Base-by-base conservation (phyloP, 2,888 invertebrate species). In the Hylaea fasciaria region DNA sequence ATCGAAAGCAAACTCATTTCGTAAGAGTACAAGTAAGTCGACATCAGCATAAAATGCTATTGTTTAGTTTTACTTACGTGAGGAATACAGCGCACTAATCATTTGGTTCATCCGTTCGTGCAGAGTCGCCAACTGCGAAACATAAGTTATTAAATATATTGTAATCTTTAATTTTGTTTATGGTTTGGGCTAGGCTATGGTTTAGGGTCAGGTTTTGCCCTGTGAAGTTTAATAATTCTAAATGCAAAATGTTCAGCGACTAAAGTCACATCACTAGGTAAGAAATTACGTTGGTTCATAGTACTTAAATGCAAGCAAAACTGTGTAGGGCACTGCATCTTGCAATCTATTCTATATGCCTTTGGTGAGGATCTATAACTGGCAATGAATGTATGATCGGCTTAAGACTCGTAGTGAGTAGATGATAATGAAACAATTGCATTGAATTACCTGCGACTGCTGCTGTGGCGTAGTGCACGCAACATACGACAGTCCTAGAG, bases 31-130 rank as follows among this genome's bases (percentile, higher is more conserved):
- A 16, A 51, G 43, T 35, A 44, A 17, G 52, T 29, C n/a, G 17
- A 51, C 4, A 55, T 46, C 47, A 60, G 35, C 45, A 16, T n/a
- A 1, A 22, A 22, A 12, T n/a, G 14, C 40, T 40, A 29, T 29
- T 22, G 45, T 37, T 40, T 53, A 53, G 57, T 43, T 55, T 53
- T 56, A 78, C 91, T 91, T 86, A 91, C 91, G 83, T 76, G 89
- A 86, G 14, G 87, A 81, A 68, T 90, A 91, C 0, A 91, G 71
- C 5, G 87, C 77, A 67, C 76, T 86, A 53, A 91, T 83, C 90
- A 91, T 89, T 70, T 90, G 87, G 62, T 83, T 89, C 87, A 91
- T 88, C 58, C 91, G 78, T 40, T 91, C 91, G 52, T 87, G 83
- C 0, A 91, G 78, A 2, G 84, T 77, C 39, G 85, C 79, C 76